phyloP scores from a whole-genome alignment of 2,888 invertebrate species.

The Meghimatium bilineatum region DNA sequence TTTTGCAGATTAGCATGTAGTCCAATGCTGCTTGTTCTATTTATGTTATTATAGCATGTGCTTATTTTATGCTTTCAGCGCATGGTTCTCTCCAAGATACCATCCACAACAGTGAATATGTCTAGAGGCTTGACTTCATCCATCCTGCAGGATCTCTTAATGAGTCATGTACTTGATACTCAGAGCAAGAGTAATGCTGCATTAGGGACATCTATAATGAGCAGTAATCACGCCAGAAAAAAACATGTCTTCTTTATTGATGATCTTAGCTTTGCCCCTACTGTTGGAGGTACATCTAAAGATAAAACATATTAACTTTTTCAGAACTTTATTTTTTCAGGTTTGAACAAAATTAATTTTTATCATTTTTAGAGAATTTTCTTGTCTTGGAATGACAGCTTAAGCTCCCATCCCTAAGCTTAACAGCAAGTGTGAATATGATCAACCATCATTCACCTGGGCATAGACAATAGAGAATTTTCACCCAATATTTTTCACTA shows the following conservation, averaged over 20 bases:
- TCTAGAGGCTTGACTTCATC: conserved; percentile 67
- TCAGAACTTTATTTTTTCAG: neutral
- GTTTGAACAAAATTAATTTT: too few relatives aligned
- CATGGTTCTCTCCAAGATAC: conserved; percentile 66
- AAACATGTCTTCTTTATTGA: conserved; percentile 74
- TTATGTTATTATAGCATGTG: neutral
- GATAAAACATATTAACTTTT: neutral
- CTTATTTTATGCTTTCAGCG: conserved; percentile 56
- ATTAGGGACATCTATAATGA: conserved; percentile 54
- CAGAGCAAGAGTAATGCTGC: conserved; percentile 62
- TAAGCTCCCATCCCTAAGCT: too few relatives aligned
- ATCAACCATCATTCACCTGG: too few relatives aligned
- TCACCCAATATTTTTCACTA: too few relatives aligned
- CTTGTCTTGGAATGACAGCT: too few relatives aligned
- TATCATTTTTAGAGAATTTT: too few relatives aligned
- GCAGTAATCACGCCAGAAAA: conserved; percentile 52
- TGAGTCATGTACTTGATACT: conserved; percentile 65
- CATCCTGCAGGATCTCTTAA: conserved; percentile 65
- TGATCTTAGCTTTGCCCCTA: conserved; percentile 71
- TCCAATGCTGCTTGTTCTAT: neutral
- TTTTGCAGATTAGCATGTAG: too few relatives aligned
- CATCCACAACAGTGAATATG: conserved; percentile 68
- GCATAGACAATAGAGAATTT: too few relatives aligned
- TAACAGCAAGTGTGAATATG: too few relatives aligned
- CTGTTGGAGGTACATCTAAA: conserved; percentile 58